These are phyloP conservation scores for Drosophila borborema DNA, from an alignment of 2,888 invertebrate genomes.

Conservation along the genomic window DNA sequence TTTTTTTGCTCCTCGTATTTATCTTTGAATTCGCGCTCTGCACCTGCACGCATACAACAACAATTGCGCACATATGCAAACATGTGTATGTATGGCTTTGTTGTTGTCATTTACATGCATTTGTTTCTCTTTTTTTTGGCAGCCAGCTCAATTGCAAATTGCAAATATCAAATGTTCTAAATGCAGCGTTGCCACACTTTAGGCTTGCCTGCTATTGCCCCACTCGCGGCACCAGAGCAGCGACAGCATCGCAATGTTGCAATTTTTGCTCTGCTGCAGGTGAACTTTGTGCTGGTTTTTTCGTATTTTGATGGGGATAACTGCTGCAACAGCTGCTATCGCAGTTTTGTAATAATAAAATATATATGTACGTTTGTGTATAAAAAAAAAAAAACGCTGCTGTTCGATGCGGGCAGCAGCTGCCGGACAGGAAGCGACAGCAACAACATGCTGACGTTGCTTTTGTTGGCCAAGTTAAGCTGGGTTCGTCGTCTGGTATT, in stretches of 20 bases:
- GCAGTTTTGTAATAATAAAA: conserved; percentile 35
- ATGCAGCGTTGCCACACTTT: conserved; percentile 41
- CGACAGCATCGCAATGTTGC: conserved; percentile 36
- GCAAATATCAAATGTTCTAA: conserved; percentile 54
- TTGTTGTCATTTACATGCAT: conserved; percentile 50
- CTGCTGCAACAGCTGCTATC: conserved; percentile 34
- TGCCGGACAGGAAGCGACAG: conserved; percentile 62
- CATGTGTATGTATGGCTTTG: background rate
- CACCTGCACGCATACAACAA: conserved; percentile 56
- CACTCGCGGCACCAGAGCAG: conserved; percentile 32
- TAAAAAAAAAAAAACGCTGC: conserved; percentile 7
- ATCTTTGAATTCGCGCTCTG: conserved; percentile 27
- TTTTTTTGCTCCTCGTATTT: conserved; percentile 5
- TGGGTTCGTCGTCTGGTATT: conserved; percentile 39
- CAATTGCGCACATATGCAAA: background rate
- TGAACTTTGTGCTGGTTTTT: conserved; percentile 57
- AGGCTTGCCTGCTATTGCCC: conserved; percentile 30
- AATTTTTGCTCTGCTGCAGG: conserved; percentile 56
- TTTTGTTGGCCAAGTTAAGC: conserved; percentile 37
- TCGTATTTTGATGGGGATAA: conserved; percentile 13
- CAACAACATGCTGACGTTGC: conserved; percentile 56
- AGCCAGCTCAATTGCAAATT: conserved; percentile 45
- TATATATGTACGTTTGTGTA: background rate
- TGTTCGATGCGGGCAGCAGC: conserved; percentile 45
- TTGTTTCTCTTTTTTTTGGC: conserved; percentile 23